Conservation (phyloP, 2,113 vertebrate genomes). For the Nycticorax nycticorax region DNA sequence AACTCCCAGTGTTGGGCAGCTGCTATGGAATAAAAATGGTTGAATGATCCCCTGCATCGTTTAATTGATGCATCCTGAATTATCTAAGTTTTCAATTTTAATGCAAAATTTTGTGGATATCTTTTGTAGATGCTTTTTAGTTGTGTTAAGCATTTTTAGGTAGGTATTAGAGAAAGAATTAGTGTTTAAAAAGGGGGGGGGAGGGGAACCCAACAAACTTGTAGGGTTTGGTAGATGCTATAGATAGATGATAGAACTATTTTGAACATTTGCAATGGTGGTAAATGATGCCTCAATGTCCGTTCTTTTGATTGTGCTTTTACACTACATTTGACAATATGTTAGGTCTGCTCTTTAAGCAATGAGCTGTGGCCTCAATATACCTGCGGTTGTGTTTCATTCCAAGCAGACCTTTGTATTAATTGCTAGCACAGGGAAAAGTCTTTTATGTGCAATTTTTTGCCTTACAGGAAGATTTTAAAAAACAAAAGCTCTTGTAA, state of each 20-base stretch:
- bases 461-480: neutral
- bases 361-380: neutral
- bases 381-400: neutral
- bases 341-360: neutral
- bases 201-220: neutral
- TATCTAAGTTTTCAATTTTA: neutral
- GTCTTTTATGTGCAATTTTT: neutral
- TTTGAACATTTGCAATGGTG: neutral
- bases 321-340: neutral
- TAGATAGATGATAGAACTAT: neutral
- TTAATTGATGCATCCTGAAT: neutral
- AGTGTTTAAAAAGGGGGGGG: neutral
- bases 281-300: neutral
- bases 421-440: neutral
- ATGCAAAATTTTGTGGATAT: neutral
- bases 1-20: neutral
- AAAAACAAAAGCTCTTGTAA: neutral
- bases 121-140: neutral
- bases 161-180: neutral
- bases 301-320: neutral
- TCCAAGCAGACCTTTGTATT: neutral
- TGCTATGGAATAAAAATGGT: neutral
- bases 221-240: neutral
- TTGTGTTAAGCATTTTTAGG: neutral
- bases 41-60: neutral